Conservation (phyloP, 2,888 invertebrate genomes). For the Proisotoma minuta region DNA sequence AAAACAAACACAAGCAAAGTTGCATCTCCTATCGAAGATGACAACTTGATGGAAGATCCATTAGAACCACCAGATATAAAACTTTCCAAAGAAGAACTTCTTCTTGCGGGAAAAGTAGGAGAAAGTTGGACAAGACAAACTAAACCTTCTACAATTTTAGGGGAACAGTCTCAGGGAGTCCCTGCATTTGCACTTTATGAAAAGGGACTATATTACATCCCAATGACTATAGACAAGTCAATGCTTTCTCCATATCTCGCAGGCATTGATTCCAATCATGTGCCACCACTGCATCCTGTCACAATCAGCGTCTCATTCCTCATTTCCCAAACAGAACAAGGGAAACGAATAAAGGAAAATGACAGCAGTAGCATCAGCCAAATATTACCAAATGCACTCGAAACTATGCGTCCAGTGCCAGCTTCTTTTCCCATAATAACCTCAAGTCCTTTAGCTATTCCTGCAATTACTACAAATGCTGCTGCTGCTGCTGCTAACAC, state of each 20-base stretch:
- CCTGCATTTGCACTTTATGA: constrained; percentile 87
- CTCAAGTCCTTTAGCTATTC: too few relatives aligned
- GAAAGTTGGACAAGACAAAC: constrained; percentile 5
- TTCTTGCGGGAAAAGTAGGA: neutral
- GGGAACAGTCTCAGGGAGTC: too few relatives aligned
- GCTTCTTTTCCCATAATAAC: too few relatives aligned
- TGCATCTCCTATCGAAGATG: too few relatives aligned
- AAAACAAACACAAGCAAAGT: neutral
- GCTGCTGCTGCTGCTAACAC: too few relatives aligned
- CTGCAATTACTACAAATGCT: too few relatives aligned
- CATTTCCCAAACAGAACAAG: constrained; percentile 12
- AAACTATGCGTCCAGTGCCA: too few relatives aligned
- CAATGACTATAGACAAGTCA: constrained; percentile 72
- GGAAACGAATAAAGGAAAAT: too few relatives aligned
- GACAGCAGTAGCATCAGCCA: too few relatives aligned
- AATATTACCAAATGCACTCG: too few relatives aligned
- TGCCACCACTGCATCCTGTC: constrained; percentile 73
- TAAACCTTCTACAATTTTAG: too few relatives aligned
- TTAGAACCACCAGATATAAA: constrained; percentile 29
- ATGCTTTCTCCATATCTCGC: constrained; percentile 64
- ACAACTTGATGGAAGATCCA: too few relatives aligned
- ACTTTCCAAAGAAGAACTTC: constrained; percentile 18
- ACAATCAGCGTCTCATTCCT: constrained; percentile 68
- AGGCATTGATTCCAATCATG: constrained; percentile 56
- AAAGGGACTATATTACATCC: constrained; percentile 83